A percentile compares a stretch with the other conserved stretches of the same genome.
Conservation (phyloP, 2,888 invertebrate species). For the Agonopterix heracliana region DNA sequence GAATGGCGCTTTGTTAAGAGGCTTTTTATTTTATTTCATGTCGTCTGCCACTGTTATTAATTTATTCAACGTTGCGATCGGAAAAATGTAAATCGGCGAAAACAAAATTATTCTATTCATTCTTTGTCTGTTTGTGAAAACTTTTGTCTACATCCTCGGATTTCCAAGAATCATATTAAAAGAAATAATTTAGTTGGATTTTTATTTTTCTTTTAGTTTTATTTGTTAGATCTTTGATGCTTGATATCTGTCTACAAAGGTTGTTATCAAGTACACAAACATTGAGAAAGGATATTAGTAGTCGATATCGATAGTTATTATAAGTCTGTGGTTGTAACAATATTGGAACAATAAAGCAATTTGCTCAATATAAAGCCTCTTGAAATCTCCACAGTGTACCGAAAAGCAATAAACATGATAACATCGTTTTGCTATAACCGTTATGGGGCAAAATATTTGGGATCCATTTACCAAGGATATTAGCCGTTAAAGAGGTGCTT, state of each 20-base stretch:
- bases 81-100: neutral
- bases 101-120: neutral
- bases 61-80: constrained; percentile 8
- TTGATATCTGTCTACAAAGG: too few relatives aligned
- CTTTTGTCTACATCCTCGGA: neutral
- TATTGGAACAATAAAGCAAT: constrained; percentile 2
- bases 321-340: too few relatives aligned
- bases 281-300: too few relatives aligned
- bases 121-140: constrained; percentile 6
- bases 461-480: constrained; percentile 72
- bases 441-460: constrained; percentile 66
- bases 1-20: constrained; percentile 64
- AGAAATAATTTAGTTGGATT: neutral
- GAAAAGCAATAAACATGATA: constrained; percentile 60
- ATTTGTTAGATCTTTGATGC: too few relatives aligned
- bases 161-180: too few relatives aligned
- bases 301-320: too few relatives aligned
- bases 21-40: constrained; percentile 36
- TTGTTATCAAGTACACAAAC: too few relatives aligned
- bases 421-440: constrained; percentile 53
- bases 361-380: constrained; percentile 6
- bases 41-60: constrained; percentile 24
- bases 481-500: constrained; percentile 74
- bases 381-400: constrained; percentile 16
- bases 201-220: neutral